Conservation (phyloP, 30 jellyfish, hydroid and myxozoan genomes). For the Turritopsis rubra region DNA sequence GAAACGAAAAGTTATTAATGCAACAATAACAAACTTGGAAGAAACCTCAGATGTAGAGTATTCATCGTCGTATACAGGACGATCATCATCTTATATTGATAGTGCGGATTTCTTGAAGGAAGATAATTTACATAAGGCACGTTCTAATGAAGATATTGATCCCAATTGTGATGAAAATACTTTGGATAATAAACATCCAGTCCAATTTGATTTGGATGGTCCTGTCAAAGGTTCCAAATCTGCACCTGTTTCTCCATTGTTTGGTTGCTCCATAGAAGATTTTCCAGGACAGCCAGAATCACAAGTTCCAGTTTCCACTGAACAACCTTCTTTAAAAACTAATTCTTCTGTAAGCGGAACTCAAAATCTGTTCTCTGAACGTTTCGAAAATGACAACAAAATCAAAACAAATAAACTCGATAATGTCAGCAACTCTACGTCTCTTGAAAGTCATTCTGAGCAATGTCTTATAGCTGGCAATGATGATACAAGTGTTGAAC, state of each 20-base stretch:
- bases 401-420: neutral
- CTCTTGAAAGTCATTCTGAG: neutral
- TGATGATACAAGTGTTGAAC: no score
- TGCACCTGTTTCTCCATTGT: constrained; percentile 9
- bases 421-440: neutral
- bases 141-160: neutral
- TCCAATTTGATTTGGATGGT: neutral
- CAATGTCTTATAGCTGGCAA: neutral
- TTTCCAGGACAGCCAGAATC: neutral
- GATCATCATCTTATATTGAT: neutral
- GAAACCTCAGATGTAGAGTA: constrained; percentile 47
- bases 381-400: neutral
- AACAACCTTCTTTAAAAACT: neutral
- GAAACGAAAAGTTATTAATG: constrained; percentile 56
- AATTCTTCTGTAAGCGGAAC: neutral
- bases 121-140: no score
- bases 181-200: neutral
- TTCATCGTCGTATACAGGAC: constrained; percentile 1
- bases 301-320: neutral
- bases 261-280: neutral
- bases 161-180: neutral
- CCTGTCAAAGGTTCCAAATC: neutral
- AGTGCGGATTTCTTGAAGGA: neutral
- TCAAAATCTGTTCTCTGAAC: neutral
- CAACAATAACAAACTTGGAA: constrained; percentile 55